These are phyloP conservation scores for Poeciliopsis turrubarensis DNA, from an alignment of 2,113 vertebrate genomes.

Conservation along the genomic window DNA sequence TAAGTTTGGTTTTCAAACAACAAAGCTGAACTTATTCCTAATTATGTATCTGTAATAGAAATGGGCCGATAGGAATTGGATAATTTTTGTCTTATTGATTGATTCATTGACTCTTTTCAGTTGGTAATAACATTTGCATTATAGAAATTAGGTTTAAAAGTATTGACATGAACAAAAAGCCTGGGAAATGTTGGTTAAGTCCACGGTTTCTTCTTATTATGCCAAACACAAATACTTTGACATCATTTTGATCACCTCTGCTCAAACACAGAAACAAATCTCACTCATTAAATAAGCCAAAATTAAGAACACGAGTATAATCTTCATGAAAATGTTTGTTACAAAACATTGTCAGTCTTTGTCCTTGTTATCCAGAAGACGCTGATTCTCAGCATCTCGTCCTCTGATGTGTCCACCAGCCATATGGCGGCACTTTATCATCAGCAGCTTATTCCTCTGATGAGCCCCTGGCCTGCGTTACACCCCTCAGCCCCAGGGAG, in stretches of 20 bases:
- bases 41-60: not conserved
- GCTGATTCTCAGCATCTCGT: conserved; percentile 22
- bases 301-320: no score
- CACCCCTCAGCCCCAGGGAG: not conserved
- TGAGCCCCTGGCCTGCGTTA: conserved; percentile 24
- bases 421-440: conserved; percentile 54
- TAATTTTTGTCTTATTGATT: not conserved
- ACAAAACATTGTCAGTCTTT: conserved; percentile 18
- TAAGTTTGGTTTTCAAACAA: not conserved
- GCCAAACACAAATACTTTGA: no score
- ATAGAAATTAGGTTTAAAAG: not conserved
- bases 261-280: no score
- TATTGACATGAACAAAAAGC: no score
- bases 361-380: not conserved
- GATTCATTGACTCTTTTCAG: not conserved
- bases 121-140: not conserved
- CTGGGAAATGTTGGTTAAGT: not conserved
- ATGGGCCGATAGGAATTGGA: no score
- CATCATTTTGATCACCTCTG: no score
- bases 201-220: no score
- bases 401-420: conserved; percentile 39
- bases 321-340: not conserved
- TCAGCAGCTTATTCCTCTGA: conserved; percentile 7
- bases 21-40: not conserved
- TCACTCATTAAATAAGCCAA: no score